Percentiles rank a stretch among this genome's conserved stretches.
Evolutionary conservation across 2,888 invertebrate genomes (phyloP).

Genomic region (Coelinius sp.): DNA sequence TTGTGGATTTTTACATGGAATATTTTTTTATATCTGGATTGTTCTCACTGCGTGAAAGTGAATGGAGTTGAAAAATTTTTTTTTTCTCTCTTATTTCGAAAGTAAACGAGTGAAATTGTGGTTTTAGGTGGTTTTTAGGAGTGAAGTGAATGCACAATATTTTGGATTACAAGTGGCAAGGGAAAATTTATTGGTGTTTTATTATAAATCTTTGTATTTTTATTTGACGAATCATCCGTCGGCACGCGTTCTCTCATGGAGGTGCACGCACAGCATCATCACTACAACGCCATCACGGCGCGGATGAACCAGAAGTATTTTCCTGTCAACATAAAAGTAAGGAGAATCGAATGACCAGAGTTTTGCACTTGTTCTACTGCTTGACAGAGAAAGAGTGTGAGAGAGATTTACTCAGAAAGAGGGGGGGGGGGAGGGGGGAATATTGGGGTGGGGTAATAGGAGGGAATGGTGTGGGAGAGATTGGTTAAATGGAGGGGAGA

Average conservation of each 20-base stretch:
- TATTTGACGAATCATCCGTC: constrained; percentile 4
- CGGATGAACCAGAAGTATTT: constrained; percentile 69
- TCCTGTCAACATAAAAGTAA: constrained; percentile 67
- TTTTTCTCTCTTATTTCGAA: not conserved
- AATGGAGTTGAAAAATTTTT: constrained; percentile 1
- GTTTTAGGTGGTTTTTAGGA: not conserved
- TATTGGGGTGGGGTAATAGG: not conserved
- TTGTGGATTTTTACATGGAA: not conserved
- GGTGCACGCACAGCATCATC: constrained; percentile 67
- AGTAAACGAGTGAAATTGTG: constrained; percentile 9
- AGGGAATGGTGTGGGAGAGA: constrained; percentile 15
- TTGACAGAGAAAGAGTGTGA: constrained; percentile 23
- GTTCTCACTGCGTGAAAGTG: not conserved
- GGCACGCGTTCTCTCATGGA: constrained; percentile 57
- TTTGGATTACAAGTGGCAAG: constrained; percentile 12
- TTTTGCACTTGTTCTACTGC: constrained; percentile 39
- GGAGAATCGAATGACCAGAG: constrained; percentile 45
- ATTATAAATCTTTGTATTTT: not conserved
- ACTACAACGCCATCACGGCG: constrained; percentile 64
- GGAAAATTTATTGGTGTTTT: not conserved
- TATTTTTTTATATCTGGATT: constrained; percentile 6
- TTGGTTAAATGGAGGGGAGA: constrained; percentile 8
- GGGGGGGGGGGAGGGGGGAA: constrained; percentile 9
- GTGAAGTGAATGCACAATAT: constrained; percentile 16
- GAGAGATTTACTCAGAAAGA: not conserved